Evolutionary conservation across 2,797 vertebrate species (phyloP).

Genomic region (Neosilurus mollespiculum): DNA sequence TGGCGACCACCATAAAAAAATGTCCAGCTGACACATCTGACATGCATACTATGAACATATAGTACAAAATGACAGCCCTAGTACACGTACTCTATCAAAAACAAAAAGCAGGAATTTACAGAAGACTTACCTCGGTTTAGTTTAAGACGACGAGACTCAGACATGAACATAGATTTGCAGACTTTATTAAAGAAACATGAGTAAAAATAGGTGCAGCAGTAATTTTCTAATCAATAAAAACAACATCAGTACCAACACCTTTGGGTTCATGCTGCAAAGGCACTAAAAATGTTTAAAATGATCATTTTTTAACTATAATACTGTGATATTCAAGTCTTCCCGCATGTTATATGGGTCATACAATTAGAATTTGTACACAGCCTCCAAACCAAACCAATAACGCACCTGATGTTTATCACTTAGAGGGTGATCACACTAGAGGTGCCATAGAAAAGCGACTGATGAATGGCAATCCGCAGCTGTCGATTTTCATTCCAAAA

Average conservation of each 20-base stretch:
- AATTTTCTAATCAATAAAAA: not conserved
- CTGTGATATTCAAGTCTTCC: not conserved
- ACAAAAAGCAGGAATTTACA: conserved; percentile 16
- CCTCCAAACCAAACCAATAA: too few species aligned
- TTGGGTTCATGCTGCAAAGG: not conserved
- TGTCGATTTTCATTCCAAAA: too few species aligned
- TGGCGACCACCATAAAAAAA: not conserved
- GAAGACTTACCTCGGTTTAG: conserved; percentile 41
- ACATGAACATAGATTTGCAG: not conserved
- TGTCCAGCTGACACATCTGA: not conserved
- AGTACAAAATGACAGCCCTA: not conserved
- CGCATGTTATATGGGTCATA: not conserved
- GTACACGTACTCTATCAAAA: not conserved
- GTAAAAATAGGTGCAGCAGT: not conserved
- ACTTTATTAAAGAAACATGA: not conserved
- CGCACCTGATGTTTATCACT: too few species aligned
- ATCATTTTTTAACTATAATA: not conserved
- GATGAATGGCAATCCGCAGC: too few species aligned
- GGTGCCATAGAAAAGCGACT: too few species aligned
- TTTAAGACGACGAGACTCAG: not conserved
- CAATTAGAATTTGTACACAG: not conserved
- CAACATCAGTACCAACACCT: not conserved
- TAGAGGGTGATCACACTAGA: too few species aligned
- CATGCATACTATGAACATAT: too few species aligned
- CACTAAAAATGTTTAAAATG: not conserved